These are phyloP conservation scores for Spodoptera litura DNA, from an alignment of 1,140 invertebrate genomes.

Conservation along the genomic window DNA sequence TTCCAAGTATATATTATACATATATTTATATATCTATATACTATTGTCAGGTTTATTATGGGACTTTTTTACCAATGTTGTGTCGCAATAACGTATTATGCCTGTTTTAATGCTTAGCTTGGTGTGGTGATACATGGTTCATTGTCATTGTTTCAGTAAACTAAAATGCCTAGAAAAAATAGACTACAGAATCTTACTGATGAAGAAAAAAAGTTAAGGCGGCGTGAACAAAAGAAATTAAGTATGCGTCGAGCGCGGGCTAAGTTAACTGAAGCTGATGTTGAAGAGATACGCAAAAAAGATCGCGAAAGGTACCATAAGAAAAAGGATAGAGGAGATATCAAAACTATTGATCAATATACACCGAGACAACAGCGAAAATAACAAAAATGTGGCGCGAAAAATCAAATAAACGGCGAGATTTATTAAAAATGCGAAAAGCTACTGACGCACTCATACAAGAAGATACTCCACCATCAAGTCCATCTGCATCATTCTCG, in stretches of 20 bases:
- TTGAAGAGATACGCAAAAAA: slow-evolving; percentile 52
- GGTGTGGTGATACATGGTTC: too few relatives aligned
- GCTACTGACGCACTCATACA: neutral
- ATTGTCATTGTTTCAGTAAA: too few relatives aligned
- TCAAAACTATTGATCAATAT: slow-evolving; percentile 53
- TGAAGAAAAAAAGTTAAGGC: slow-evolving; percentile 46
- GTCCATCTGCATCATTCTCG: too few relatives aligned
- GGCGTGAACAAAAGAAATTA: slow-evolving; percentile 48
- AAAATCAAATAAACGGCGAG: slow-evolving; percentile 47
- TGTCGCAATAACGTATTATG: too few relatives aligned
- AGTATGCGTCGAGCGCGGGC: slow-evolving; percentile 46
- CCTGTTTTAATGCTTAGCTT: too few relatives aligned
- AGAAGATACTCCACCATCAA: too few relatives aligned
- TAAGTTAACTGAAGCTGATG: slow-evolving; percentile 39
- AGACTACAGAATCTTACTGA: slow-evolving; percentile 25
- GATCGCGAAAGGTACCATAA: slow-evolving; percentile 54
- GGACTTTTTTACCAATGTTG: too few relatives aligned
- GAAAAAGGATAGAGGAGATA: slow-evolving; percentile 44
- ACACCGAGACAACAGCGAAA: slow-evolving; percentile 50
- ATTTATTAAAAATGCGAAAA: slow-evolving; percentile 21
- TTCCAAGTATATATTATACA: too few relatives aligned
- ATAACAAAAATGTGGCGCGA: slow-evolving; percentile 56
- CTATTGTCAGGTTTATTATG: too few relatives aligned
- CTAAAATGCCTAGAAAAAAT: slow-evolving; percentile 15
- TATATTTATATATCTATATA: too few relatives aligned